phyloP scores from a whole-genome alignment of 2,113 vertebrate genomes.

The Cyphomyrus discorhynchus region DNA sequence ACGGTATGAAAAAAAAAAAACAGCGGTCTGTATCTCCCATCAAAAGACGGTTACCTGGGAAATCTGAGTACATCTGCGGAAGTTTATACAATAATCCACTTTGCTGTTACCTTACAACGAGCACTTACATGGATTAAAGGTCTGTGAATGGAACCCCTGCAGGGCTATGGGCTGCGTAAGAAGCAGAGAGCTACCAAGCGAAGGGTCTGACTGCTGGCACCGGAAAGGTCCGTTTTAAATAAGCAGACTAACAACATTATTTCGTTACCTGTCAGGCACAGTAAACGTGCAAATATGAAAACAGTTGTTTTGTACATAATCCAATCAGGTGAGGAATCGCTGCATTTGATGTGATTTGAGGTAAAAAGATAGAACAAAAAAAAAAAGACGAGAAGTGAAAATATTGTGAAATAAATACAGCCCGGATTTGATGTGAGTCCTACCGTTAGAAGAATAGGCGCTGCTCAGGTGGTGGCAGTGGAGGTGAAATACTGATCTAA shows the following conservation, averaged over 20 bases:
- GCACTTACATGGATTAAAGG: background rate
- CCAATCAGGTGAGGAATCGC: background rate
- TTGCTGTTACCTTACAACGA: background rate
- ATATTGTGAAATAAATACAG: background rate
- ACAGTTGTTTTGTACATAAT: background rate
- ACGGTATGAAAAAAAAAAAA: background rate
- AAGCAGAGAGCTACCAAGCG: background rate
- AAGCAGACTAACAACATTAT: background rate
- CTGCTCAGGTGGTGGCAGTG: background rate
- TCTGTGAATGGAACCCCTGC: background rate
- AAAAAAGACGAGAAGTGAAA: background rate
- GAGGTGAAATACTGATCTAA: background rate
- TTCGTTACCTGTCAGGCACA: background rate
- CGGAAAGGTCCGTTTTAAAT: background rate
- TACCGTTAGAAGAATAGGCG: background rate
- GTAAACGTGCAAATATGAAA: background rate
- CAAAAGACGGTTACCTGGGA: background rate
- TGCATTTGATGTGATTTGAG: background rate
- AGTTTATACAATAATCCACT: background rate
- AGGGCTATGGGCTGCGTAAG: background rate
- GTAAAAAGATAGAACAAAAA: background rate
- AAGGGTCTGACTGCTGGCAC: background rate
- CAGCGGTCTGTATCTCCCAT: background rate
- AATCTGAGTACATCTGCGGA: background rate
- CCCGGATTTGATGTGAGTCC: background rate